Base-by-base conservation (phyloP, 2,797 vertebrate species). In the Liasis olivaceus region DNA sequence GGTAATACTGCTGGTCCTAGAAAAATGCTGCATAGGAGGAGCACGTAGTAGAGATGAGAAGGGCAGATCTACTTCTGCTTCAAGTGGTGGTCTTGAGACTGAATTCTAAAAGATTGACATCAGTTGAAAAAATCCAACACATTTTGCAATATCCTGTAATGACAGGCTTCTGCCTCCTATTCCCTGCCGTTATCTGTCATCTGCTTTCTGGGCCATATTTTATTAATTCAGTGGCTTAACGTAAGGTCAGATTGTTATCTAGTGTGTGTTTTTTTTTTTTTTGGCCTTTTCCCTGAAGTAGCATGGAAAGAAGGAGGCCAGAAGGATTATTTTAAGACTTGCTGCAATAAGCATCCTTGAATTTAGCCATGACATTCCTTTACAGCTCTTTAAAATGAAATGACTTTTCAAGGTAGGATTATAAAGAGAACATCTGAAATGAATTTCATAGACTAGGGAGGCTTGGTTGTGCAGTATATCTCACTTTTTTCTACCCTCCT, bases 311-410 rank as follows among this genome's bases (percentile, higher is more conserved):
- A 59, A 96, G 89, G 11, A 58, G 31, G 87, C 31, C 89, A 3
- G 11, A 91, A 88, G 89, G 56, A 89, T 92, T 94, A 96, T 96
- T 95, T 96, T 93, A 96, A 95, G 92, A 28, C 86, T 91, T 95
- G 88, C 60, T 91, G 81, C 47, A 94, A 56, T 96, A 91, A 90
- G 84, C 93, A 95, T 13, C 60, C 89, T 91, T 95, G 85, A 93
- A 77, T 93, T 15, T 31, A 94, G 60, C 89, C 92, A 28, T 95
- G 95, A 95, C 90, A 22, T 81, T 94, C 77, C 88, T 96, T 95
- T 95, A 94, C 72, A 94, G 77, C 93, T 94, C 92, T 97, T 96
- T 91, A 95, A 94, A 97, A 95, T 94, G 85, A 96, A 96, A 92
- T 95, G 86, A 90, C 64, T 91, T 85, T 95, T 90, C 96, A 94